These are phyloP conservation scores for Chaetodon auriga DNA, from an alignment of 2,113 vertebrate species.

Conservation along the genomic window DNA sequence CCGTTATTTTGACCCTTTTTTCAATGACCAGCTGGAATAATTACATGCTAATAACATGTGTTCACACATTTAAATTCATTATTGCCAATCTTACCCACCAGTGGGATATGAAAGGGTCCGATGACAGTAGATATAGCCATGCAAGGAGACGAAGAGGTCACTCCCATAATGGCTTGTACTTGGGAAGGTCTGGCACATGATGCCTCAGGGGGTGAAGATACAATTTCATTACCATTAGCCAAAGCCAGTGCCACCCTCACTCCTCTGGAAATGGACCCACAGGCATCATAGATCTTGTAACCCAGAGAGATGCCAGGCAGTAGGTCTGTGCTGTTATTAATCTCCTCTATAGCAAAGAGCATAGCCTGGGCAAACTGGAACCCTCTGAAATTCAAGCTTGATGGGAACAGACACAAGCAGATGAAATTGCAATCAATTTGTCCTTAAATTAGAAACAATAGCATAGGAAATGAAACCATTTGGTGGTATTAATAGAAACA, in stretches of 20 bases:
- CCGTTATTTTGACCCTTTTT: slow-evolving; percentile 36
- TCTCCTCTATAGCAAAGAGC: slow-evolving; percentile 83
- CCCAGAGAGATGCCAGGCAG: slow-evolving; percentile 80
- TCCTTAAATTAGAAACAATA: no score
- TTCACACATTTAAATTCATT: background rate
- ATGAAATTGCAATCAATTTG: no score
- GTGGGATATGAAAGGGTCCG: slow-evolving; percentile 77
- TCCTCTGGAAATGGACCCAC: slow-evolving; percentile 71
- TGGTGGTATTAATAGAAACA: background rate
- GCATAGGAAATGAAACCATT: background rate
- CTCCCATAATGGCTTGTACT: slow-evolving; percentile 79
- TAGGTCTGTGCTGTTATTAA: slow-evolving; percentile 80
- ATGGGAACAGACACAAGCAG: background rate
- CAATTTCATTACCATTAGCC: slow-evolving; percentile 64
- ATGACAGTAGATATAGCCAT: slow-evolving; percentile 77
- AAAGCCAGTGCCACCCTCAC: slow-evolving; percentile 75
- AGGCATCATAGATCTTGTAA: slow-evolving; percentile 82
- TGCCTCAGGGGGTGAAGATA: slow-evolving; percentile 8
- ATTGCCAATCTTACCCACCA: slow-evolving; percentile 66
- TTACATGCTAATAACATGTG: no score
- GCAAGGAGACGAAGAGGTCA: slow-evolving; percentile 74
- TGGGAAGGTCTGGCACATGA: slow-evolving; percentile 68
- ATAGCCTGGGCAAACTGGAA: slow-evolving; percentile 82
- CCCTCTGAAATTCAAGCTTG: slow-evolving; percentile 81
- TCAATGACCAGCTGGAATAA: background rate